phyloP scores from a whole-genome alignment of 2,797 vertebrate species.

The Pampus argenteus region DNA sequence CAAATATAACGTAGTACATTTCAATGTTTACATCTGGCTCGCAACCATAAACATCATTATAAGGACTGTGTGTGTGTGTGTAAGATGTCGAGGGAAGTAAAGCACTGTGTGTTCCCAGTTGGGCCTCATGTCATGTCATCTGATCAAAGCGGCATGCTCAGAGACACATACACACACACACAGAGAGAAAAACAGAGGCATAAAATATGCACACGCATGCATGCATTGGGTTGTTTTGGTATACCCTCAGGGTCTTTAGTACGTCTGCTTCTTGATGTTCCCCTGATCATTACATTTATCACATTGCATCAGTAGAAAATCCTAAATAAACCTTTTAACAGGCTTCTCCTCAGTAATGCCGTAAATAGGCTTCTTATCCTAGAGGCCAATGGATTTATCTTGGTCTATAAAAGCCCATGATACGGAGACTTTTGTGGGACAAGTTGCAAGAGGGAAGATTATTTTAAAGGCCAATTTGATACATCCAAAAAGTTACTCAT shows the following conservation, averaged over 20 bases:
- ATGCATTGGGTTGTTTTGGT: slow-evolving; percentile 37
- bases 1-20: slow-evolving; percentile 15
- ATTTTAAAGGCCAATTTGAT: neutral
- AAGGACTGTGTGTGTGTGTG: neutral
- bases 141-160: slow-evolving; percentile 55
- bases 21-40: slow-evolving; percentile 35
- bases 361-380: slow-evolving; percentile 62
- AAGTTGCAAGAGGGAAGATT: slow-evolving; percentile 13
- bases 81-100: slow-evolving; percentile 14
- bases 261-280: slow-evolving; percentile 64
- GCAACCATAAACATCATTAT: slow-evolving; percentile 29
- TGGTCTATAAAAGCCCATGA: slow-evolving; percentile 55
- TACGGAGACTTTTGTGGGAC: slow-evolving; percentile 24
- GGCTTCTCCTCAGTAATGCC: slow-evolving; percentile 60
- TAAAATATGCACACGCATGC: slow-evolving; percentile 46
- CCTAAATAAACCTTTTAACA: slow-evolving; percentile 71
- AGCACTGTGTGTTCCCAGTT: slow-evolving; percentile 47
- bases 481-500: neutral
- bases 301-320: slow-evolving; percentile 65
- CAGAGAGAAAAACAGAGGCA: slow-evolving; percentile 32
- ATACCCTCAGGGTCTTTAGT: slow-evolving; percentile 53
- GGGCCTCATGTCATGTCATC: slow-evolving; percentile 57
- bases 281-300: slow-evolving; percentile 62
- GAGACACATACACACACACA: slow-evolving; percentile 27
- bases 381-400: slow-evolving; percentile 63